Base-by-base conservation (phyloP, 2,888 invertebrate genomes). In the Reticulitermes lucifugus region DNA sequence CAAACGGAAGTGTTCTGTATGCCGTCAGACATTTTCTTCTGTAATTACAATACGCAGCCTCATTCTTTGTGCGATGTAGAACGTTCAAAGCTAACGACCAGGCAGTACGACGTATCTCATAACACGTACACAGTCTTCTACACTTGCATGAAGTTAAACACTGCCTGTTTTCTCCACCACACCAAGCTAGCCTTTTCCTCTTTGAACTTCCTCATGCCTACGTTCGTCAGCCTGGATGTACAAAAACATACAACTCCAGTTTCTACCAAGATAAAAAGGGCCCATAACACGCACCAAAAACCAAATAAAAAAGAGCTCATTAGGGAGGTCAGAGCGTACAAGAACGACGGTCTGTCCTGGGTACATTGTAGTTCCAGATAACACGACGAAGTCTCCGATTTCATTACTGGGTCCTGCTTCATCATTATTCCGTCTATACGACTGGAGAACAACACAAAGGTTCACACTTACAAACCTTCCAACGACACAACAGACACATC, bases 221-320 rank as follows among this genome's bases (percentile, higher is more conserved):
- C 4, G 65, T n/a, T 65, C 9, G 65, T 6, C 65, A 65, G 65
- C 65, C 6, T 21, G 60, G 6, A n/a, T 60, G n/a, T n/a, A 73
- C 29, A 29, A 73, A 73, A 73, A 73, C 22, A 18, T 9, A 21
- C 41, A 41, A 41, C 73, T 73, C 73, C 14, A 41, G 73, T 73
- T 73, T 73, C 41, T 3, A 65, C 65, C 65, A 65, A 65, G 65
- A 25, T n/a, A 65, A 65, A 65, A 65, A 65, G n/a, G 7, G n/a
- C 25, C 6, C 65, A 12, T n/a, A 65, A 65, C 25, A 65, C 10
- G 65, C 12, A 7, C 25, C 25, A 25, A 65, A 25, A 5, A n/a
- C 4, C 65, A 70, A 7, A 46, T 12, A 9, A 73, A 73, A 73
- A 73, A 73, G 41, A 41, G 73, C 73, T 73, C 73, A 73, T 73